Percentiles rank a stretch among this genome's conserved stretches.
phyloP scores from a whole-genome alignment of 2,113 vertebrate species.

The Sclerurus mexicanus region DNA sequence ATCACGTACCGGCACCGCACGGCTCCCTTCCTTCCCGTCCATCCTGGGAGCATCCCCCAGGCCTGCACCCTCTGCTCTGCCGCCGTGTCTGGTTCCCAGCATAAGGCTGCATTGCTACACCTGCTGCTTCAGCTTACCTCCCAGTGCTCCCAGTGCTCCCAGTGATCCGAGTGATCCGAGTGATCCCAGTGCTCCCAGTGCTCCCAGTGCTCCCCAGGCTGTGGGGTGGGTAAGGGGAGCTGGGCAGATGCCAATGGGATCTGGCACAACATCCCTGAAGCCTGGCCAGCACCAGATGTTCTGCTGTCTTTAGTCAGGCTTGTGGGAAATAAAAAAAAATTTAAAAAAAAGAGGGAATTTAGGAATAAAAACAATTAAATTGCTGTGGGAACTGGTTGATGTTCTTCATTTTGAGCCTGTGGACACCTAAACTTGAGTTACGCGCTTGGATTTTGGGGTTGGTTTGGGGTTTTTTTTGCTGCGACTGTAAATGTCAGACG shows the following conservation, averaged over 20 bases:
- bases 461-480: accelerated
- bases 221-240: background rate
- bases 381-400: background rate
- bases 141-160: no score
- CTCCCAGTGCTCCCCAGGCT: background rate
- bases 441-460: background rate
- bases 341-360: background rate
- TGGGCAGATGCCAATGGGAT: background rate
- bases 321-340: background rate
- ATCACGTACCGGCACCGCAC: no score
- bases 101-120: background rate
- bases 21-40: accelerated
- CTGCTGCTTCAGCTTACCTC: background rate
- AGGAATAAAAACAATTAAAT: background rate
- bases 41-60: no score
- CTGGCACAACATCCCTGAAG: background rate
- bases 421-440: background rate
- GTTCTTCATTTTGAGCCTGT: background rate
- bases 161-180: no score
- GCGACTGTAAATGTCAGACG: background rate
- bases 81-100: background rate
- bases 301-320: background rate
- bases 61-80: accelerated
- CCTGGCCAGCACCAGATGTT: background rate
- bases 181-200: no score